Conservation (phyloP, 2,797 vertebrate species). For the Danio aesculapii region DNA sequence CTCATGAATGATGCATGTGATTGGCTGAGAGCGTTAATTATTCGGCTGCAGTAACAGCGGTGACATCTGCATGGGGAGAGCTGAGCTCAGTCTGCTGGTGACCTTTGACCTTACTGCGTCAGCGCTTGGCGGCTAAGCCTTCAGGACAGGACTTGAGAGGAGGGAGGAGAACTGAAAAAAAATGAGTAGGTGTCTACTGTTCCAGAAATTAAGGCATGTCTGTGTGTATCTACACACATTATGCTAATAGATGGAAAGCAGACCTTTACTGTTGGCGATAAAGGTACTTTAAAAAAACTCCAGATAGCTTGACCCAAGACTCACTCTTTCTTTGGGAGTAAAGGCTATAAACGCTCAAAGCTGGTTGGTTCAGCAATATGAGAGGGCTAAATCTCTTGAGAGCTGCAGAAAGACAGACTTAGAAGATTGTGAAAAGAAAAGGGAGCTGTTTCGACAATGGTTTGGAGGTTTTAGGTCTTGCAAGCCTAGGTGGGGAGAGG, state of each 20-base stretch:
- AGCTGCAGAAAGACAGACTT: slow-evolving; percentile 25
- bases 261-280: slow-evolving; percentile 59
- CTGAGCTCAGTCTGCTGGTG: slow-evolving; percentile 35
- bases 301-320: slow-evolving; percentile 45
- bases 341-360: slow-evolving; percentile 35
- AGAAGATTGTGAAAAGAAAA: slow-evolving; percentile 4
- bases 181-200: slow-evolving; percentile 30
- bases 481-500: background rate
- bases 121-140: slow-evolving; percentile 40
- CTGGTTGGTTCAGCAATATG: slow-evolving; percentile 30
- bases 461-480: background rate
- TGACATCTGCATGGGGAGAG: slow-evolving; percentile 60
- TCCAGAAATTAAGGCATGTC: slow-evolving; percentile 21
- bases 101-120: slow-evolving; percentile 53
- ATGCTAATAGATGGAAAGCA: slow-evolving; percentile 64
- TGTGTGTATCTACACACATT: slow-evolving; percentile 46
- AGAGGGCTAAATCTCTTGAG: slow-evolving; percentile 24
- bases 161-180: slow-evolving; percentile 6
- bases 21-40: slow-evolving; percentile 61
- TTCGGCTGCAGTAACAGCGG: slow-evolving; percentile 52
- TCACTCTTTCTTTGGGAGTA: slow-evolving; percentile 37
- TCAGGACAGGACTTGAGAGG: slow-evolving; percentile 22
- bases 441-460: background rate
- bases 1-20: slow-evolving; percentile 65
- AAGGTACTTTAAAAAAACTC: slow-evolving; percentile 62